Evolutionary conservation across 2,888 invertebrate genomes (phyloP), one percentile per base, ranked within the genome.

Genomic region (Ditula angustiorana): DNA sequence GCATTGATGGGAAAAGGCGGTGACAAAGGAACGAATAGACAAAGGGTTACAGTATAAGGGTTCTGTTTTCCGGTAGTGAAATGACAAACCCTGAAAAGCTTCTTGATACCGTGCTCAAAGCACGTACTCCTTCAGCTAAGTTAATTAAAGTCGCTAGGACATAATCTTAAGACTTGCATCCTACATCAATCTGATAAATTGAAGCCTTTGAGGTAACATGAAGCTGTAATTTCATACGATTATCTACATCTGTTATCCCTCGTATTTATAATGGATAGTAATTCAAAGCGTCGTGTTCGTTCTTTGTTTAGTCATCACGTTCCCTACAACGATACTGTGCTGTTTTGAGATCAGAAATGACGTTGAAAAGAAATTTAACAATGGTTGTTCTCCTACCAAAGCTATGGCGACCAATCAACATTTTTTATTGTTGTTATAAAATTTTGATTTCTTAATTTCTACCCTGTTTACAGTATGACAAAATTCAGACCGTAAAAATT

Each of bases 221-320:
- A 61, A 46, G 53, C 61, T 61, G 61, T 61, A 61, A 61, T 61
- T 61, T 53, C 59, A 37, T 61, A 53, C 61, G 53, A 61, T 61
- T 53, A 61, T 53, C 53, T 46, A 46, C 53, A 53, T 61, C 46
- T 53, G 53, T 61, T 61, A 61, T 53, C 44, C 61, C 46, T 61
- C 61, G 53, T 61, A 61, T 61, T 44, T 53, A 52, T 53, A 61
- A 53, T 61, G 46, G 52, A 44, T 52, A 60, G 60, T 46, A 30
- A 53, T 61, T 61, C 44, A 53, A 53, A 53, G 23, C 26, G 26
- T 44, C 52, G 23, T 61, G 61, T 61, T 53, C 33, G 44, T 44
- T 61, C 28, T 60, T 60, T 60, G 50, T 52, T 46, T 16, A 19
- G 19, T 19, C 28, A 21, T 16, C 47, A 47, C 26, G 33, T 26